Percentiles rank a stretch among this genome's conserved stretches.
phyloP scores from a whole-genome alignment of 2,888 invertebrate species.

The Odontocolon sp. region DNA sequence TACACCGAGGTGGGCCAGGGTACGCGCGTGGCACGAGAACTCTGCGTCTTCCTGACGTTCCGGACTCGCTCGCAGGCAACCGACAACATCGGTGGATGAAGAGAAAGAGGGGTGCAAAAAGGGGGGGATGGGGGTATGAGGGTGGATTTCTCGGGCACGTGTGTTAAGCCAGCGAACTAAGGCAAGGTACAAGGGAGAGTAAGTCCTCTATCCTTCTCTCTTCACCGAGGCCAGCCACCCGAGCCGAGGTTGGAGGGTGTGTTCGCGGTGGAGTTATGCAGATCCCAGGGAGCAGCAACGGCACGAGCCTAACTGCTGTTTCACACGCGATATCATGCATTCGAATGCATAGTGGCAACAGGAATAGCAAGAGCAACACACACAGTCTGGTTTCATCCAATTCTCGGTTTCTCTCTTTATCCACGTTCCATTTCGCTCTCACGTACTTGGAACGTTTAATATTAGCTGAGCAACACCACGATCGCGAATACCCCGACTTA shows the following conservation, averaged over 20 bases:
- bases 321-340: constrained; percentile 77
- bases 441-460: constrained; percentile 39
- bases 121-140: too few species aligned
- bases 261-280: constrained; percentile 75
- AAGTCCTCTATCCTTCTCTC: too few species aligned
- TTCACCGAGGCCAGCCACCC: not conserved
- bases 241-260: constrained; percentile 58
- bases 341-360: constrained; percentile 71
- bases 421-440: not conserved
- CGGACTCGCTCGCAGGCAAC: not conserved
- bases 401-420: not conserved
- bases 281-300: constrained; percentile 62
- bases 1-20: constrained; percentile 11
- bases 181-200: not conserved
- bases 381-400: constrained; percentile 49
- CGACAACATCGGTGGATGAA: not conserved
- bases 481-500: constrained; percentile 2
- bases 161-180: not conserved
- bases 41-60: not conserved
- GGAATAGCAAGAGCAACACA: constrained; percentile 63
- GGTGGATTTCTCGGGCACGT: not conserved
- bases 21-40: constrained; percentile 13
- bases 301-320: constrained; percentile 71
- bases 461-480: constrained; percentile 35
- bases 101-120: too few species aligned